phyloP scores from a whole-genome alignment of 1,140 invertebrate species.

The Lepidotrigona ventralis region DNA sequence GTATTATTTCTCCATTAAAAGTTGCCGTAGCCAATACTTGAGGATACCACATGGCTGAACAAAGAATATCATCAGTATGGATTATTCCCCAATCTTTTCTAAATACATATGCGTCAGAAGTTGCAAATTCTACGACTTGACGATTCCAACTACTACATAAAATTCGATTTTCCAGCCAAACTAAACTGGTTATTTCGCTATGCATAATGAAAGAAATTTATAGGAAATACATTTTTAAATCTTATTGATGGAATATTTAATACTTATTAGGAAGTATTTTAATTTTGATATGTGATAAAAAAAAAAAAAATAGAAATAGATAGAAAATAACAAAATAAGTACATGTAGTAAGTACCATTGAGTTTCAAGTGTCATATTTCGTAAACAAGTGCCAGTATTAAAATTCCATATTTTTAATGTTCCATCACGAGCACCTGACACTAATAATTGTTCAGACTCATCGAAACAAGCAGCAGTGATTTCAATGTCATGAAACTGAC shows the following conservation, averaged over 20 bases:
- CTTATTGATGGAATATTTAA: not conserved
- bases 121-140: slow-evolving; percentile 85
- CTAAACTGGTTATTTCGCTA: slow-evolving; percentile 73
- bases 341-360: slow-evolving; percentile 68
- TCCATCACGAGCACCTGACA: slow-evolving; percentile 86
- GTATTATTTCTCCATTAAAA: slow-evolving; percentile 88
- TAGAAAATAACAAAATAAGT: not conserved
- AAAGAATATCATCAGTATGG: slow-evolving; percentile 88
- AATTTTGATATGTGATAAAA: not conserved
- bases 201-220: not conserved
- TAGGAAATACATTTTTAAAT: not conserved
- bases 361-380: slow-evolving; percentile 83
- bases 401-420: slow-evolving; percentile 90
- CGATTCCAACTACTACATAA: slow-evolving; percentile 87
- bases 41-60: slow-evolving; percentile 82
- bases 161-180: slow-evolving; percentile 80
- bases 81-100: slow-evolving; percentile 83
- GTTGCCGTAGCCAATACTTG: slow-evolving; percentile 85
- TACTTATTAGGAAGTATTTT: not conserved
- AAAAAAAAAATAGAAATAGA: not conserved
- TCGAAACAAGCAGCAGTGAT: slow-evolving; percentile 90
- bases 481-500: slow-evolving; percentile 83
- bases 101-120: slow-evolving; percentile 74
- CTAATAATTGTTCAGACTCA: slow-evolving; percentile 83
- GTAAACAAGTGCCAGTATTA: slow-evolving; percentile 85